Evolutionary conservation across 2,888 invertebrate genomes (phyloP).

Genomic region (Acanthosepion pharaonis): DNA sequence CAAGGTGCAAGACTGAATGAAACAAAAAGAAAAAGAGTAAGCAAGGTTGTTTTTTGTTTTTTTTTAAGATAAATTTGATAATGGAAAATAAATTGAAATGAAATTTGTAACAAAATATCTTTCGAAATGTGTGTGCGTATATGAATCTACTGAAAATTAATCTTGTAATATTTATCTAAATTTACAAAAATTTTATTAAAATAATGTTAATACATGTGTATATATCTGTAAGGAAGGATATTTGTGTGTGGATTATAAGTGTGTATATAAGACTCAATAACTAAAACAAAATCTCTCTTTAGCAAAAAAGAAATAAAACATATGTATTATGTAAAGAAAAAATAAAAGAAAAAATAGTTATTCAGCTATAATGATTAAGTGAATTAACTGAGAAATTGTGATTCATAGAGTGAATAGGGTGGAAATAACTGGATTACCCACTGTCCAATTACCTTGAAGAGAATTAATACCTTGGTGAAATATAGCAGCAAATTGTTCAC

Average conservation of each 20-base stretch:
- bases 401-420: neutral
- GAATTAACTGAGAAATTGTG: conserved; percentile 13
- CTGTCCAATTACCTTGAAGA: neutral
- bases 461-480: neutral
- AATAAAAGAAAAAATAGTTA: neutral
- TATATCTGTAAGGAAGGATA: neutral
- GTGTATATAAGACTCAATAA: neutral
- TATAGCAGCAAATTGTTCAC: conserved; percentile 1
- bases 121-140: neutral
- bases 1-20: neutral
- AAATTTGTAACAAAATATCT: neutral
- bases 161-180: too few relatives aligned
- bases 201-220: neutral
- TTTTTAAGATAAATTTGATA: neutral
- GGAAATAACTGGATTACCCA: neutral
- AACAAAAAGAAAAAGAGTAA: neutral
- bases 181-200: too few relatives aligned
- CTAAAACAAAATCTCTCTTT: neutral
- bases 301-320: neutral
- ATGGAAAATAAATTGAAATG: neutral
- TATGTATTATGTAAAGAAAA: neutral
- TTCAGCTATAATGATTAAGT: neutral
- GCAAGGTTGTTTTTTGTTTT: too few relatives aligned
- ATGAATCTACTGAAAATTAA: too few relatives aligned
- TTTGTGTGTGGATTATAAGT: neutral